Conservation (phyloP, 2,113 vertebrate genomes). For the Atrichornis clamosus region DNA sequence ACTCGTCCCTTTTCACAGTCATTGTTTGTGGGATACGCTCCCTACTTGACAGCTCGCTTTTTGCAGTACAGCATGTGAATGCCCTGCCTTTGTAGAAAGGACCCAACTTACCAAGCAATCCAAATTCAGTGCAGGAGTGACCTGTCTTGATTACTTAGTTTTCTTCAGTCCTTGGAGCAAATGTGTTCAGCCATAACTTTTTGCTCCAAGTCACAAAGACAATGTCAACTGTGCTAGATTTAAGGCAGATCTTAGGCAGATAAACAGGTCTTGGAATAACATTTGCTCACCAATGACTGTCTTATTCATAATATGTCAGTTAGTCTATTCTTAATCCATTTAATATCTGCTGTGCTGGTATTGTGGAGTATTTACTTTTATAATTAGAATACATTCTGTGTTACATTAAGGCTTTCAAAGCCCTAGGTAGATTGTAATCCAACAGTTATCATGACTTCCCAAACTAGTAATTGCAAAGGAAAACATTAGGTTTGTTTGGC, state of each 20-base stretch:
- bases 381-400: not conserved
- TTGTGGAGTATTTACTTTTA: not conserved
- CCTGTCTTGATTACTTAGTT: not conserved
- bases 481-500: not conserved
- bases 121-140: not conserved
- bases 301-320: not conserved
- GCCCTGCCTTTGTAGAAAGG: not conserved
- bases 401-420: not conserved
- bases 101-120: not conserved
- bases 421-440: not conserved
- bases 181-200: not conserved
- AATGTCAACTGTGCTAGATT: not conserved
- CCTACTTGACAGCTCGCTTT: not conserved
- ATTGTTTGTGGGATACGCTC: not conserved
- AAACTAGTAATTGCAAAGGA: not conserved
- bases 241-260: not conserved
- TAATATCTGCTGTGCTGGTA: accelerated
- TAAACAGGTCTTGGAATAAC: not conserved
- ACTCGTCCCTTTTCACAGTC: not conserved
- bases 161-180: not conserved
- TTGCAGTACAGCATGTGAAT: not conserved
- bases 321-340: not conserved
- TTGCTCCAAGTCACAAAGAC: not conserved
- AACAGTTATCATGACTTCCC: not conserved
- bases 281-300: not conserved